Base-by-base conservation (phyloP, 2,888 invertebrate species). In the Poecilus cupreus region DNA sequence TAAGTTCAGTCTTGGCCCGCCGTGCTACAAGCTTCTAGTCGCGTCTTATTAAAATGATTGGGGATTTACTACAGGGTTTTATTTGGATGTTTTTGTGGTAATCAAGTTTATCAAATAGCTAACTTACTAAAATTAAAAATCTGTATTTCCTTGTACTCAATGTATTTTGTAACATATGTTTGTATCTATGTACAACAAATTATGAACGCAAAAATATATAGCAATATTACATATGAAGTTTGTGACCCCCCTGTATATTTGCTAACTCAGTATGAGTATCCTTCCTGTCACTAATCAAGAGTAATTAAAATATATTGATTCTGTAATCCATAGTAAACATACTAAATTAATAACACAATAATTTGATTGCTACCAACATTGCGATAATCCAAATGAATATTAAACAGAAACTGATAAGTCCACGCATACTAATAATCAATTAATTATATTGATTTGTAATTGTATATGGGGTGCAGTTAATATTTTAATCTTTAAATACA, bases 1-100 rank as follows among this genome's bases (percentile, higher is more conserved):
- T n/a, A n/a, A n/a, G n/a, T n/a, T n/a, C n/a, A n/a, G n/a, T n/a
- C n/a, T n/a, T n/a, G n/a, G n/a, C n/a, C n/a, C n/a, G n/a, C n/a
- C n/a, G n/a, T n/a, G n/a, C n/a, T n/a, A n/a, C n/a, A n/a, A n/a
- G n/a, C n/a, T 39, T 43, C 11, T 72, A 39, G 26, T 11, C 26
- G 22, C 18, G 37, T 57, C 57, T 57, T 76, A 76, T 76, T 76
- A 76, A 76, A 57, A 76, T 76, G 16, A 54, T 76, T 76, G 57
- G 4, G 26, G 57, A 76, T 76, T 74, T 74, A 74, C 46, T 22
- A 74, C 24, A 3, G 2, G 46, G 3, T 8, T 8, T 49, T 49
- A 5, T 43, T 11, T 43, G 11, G 10, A 43, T 43, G 5, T 43
- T 43, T 43, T 3, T n/a, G 10, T 43, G 13, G 43, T 13, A 43